Percentiles rank a stretch among this genome's conserved stretches.
Evolutionary conservation across 2,113 vertebrate species (phyloP).

Genomic region (Macrotis lagotis): DNA sequence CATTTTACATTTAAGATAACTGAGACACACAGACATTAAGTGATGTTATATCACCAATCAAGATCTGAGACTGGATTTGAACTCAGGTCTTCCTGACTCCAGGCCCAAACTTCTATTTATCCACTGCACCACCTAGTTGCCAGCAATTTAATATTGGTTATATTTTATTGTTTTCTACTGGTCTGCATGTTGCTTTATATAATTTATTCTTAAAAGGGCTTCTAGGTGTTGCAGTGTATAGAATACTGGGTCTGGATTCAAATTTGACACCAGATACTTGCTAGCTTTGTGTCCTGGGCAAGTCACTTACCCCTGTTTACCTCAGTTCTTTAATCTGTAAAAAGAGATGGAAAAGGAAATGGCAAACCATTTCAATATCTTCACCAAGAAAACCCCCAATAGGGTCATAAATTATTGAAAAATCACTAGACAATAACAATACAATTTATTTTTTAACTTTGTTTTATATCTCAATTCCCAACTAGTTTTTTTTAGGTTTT

Average conservation of each 20-base stretch:
- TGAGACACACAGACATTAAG: too few species aligned
- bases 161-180: not conserved
- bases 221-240: not conserved
- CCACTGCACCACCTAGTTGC: too few species aligned
- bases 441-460: not conserved
- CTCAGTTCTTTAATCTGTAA: not conserved
- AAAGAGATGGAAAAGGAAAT: not conserved
- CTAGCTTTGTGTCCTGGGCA: not conserved
- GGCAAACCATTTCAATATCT: not conserved
- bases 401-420: not conserved
- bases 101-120: too few species aligned
- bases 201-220: not conserved
- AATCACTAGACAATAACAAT: not conserved
- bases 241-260: not conserved
- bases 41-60: too few species aligned
- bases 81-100: too few species aligned
- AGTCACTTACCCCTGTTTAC: not conserved
- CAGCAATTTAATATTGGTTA: not conserved
- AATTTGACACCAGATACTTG: not conserved
- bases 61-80: too few species aligned
- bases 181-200: not conserved
- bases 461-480: not conserved
- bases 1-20: too few species aligned
- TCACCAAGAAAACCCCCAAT: not conserved
- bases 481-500: too few species aligned